A percentile compares a stretch with the other conserved stretches of the same genome.
Conservation (phyloP, 1,140 invertebrate species). For the Stegodyphus dumicola region DNA sequence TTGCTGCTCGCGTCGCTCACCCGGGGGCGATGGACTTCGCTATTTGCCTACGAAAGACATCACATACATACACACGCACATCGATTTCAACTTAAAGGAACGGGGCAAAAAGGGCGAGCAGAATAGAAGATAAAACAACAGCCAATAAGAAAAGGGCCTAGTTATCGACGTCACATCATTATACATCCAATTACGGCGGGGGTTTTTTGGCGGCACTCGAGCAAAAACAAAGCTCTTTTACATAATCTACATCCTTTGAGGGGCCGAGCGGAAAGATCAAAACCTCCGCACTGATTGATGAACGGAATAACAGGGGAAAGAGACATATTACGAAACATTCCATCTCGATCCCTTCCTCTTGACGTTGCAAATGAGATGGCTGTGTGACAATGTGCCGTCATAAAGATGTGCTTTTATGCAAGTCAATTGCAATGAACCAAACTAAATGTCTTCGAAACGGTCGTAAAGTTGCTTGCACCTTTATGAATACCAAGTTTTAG, state of each 20-base stretch:
- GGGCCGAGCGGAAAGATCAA: constrained; percentile 34
- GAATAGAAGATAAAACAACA: background rate
- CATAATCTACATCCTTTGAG: constrained; percentile 61
- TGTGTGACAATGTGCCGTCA: too few relatives aligned
- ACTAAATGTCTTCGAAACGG: too few relatives aligned
- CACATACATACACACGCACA: background rate
- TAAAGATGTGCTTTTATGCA: too few relatives aligned
- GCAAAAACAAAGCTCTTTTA: constrained; percentile 60
- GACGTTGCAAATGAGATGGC: too few relatives aligned
- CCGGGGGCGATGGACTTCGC: background rate
- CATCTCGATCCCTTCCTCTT: too few relatives aligned
- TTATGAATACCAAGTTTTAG: too few relatives aligned
- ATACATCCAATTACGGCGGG: constrained; percentile 56
- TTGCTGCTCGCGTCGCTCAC: too few relatives aligned
- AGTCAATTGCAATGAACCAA: too few relatives aligned
- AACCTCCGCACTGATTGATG: constrained; percentile 50
- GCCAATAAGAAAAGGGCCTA: constrained; percentile 53
- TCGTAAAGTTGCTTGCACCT: too few relatives aligned
- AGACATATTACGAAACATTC: too few relatives aligned
- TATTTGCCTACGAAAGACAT: constrained; percentile 32
- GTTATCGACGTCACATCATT: constrained; percentile 61
- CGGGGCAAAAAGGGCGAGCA: background rate
- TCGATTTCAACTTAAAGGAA: constrained; percentile 57
- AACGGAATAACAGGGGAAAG: background rate
- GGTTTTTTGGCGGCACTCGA: constrained; percentile 55